Evolutionary conservation across 2,888 invertebrate genomes (phyloP), one percentile per base, ranked within the genome.

Genomic region (Craniophora ligustri): DNA sequence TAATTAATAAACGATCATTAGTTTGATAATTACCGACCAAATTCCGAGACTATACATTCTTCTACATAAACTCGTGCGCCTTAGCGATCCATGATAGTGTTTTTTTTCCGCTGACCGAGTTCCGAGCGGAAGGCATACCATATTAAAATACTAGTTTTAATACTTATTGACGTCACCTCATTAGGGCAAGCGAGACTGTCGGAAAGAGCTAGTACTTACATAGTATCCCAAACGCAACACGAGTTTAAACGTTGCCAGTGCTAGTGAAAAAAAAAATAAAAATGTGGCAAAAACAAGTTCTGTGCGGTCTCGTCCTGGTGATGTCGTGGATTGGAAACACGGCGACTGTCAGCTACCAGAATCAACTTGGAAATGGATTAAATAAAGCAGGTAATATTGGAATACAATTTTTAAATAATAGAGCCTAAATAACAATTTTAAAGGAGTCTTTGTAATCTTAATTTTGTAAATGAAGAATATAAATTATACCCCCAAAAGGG

Each of bases 281-380:
- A 10, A 91, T 92, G 92, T 82, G 80, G 72, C 84, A 84, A 76
- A 79, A 75, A 42, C 81, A 84, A 51, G 55, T 81, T 28, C 21
- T 89, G 55, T 84, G 83, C 47, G 75, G 81, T 26, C 63, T 85
- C 21, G 35, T 91, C 48, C 64, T 92, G 18, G 66, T 90, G 74
- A 81, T 88, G 81, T 79, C 82, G 49, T 92, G 87, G 81, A 83
- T 91, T 23, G 87, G 81, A 10, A 79, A 85, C 50, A 86, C 88
- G 18, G 82, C 83, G 46, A 87, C 91, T 0, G 89, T 87, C 55
- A 66, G 62, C 44, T 89, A 84, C 65, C 67, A 87, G 40, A 82
- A 81, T 57, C 78, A 69, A 45, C 67, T 86, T 57, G 85, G 80
- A 23, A 91, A 91, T 63, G 64, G 91, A 46, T 40, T 69, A 36